Conservation (phyloP, 1,140 invertebrate species). For the Achroia grisella region DNA sequence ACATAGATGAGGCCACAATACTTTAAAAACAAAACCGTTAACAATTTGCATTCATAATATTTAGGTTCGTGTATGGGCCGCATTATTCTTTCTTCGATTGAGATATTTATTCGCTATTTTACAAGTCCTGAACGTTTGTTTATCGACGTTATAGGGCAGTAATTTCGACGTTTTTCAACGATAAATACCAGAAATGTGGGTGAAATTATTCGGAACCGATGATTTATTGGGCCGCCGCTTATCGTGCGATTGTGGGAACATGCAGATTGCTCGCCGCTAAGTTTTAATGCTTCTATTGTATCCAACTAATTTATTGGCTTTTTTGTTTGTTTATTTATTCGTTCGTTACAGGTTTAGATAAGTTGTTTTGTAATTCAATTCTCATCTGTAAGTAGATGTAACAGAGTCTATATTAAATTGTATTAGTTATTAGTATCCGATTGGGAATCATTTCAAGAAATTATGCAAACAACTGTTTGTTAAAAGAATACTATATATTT, state of each 20-base stretch:
- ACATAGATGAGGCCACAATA: background rate
- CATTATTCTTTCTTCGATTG: constrained; percentile 48
- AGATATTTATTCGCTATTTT: constrained; percentile 57
- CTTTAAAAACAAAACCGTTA: background rate
- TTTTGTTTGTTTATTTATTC: background rate
- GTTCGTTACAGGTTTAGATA: too few relatives aligned
- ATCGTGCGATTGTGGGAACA: background rate
- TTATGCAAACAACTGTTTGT: background rate
- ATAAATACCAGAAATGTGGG: background rate
- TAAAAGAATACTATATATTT: background rate
- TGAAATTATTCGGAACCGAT: background rate
- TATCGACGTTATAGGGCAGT: background rate
- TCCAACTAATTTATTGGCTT: background rate
- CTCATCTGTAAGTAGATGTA: background rate
- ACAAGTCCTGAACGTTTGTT: constrained; percentile 26
- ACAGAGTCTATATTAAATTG: background rate
- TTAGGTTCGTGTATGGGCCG: constrained; percentile 28
- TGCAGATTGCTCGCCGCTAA: background rate
- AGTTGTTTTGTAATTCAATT: background rate
- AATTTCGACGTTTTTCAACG: constrained; percentile 4
- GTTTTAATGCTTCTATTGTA: background rate
- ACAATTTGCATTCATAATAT: background rate
- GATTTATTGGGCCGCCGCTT: constrained; percentile 1
- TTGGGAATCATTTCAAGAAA: background rate
- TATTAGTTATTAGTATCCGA: background rate